phyloP scores from a whole-genome alignment of 2,888 invertebrate genomes.

The Eupithecia inturbata region DNA sequence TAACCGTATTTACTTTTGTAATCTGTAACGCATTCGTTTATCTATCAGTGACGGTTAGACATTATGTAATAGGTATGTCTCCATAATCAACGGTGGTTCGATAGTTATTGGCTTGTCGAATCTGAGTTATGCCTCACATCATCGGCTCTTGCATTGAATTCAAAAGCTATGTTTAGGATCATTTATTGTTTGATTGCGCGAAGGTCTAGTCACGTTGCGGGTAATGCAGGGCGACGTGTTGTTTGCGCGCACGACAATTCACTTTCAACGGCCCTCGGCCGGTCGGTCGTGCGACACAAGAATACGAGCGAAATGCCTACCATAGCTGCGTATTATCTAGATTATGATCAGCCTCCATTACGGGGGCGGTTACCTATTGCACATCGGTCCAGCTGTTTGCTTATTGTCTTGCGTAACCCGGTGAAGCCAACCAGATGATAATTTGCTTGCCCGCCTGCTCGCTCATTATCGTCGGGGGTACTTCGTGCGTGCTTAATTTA shows the following conservation, averaged over 20 bases:
- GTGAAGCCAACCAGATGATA: conserved; percentile 76
- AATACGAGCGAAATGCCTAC: conserved; percentile 72
- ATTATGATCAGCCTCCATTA: conserved; percentile 77
- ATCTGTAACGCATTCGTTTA: conserved; percentile 31
- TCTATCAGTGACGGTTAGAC: conserved; percentile 15
- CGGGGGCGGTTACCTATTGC: conserved; percentile 73
- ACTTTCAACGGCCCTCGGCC: conserved; percentile 71
- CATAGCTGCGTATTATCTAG: conserved; percentile 73
- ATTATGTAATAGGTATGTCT: conserved; percentile 1
- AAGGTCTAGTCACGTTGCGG: conserved; percentile 69
- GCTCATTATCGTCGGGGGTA: conserved; percentile 71
- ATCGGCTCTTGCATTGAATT: conserved; percentile 29
- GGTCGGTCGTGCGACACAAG: conserved; percentile 70
- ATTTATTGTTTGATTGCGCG: conserved; percentile 61
- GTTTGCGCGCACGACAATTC: conserved; percentile 69
- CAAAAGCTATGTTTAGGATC: conserved; percentile 30
- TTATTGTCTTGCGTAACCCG: conserved; percentile 78
- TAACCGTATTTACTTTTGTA: conserved; percentile 27
- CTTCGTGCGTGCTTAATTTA: conserved; percentile 79
- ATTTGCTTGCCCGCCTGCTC: conserved; percentile 74
- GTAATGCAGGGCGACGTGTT: conserved; percentile 68
- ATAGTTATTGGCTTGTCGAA: conserved; percentile 18
- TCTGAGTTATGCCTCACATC: conserved; percentile 26
- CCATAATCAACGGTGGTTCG: conserved; percentile 15
- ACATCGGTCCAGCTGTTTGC: conserved; percentile 73